Evolutionary conservation across 1,140 invertebrate species (phyloP).

Genomic region (Radopholus similis): DNA sequence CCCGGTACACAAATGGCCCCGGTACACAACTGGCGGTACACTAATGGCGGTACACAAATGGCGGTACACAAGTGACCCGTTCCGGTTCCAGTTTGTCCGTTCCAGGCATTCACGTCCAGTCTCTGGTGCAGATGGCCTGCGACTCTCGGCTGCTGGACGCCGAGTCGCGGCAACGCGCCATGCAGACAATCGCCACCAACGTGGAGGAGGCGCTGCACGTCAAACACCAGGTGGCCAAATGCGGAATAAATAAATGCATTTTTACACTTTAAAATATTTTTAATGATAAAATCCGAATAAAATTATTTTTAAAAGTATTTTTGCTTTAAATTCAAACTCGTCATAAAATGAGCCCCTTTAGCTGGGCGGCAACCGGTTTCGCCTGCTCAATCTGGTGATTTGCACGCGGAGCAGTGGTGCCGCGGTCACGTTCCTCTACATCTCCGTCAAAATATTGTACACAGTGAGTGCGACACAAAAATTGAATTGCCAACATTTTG

Average conservation of each 20-base stretch:
- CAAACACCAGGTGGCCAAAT: slow-evolving; percentile 55
- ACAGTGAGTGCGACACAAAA: too few relatives aligned
- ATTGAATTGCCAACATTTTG: too few relatives aligned
- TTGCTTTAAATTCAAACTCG: neutral
- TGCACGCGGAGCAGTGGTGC: slow-evolving; percentile 59
- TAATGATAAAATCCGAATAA: neutral
- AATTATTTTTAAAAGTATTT: neutral
- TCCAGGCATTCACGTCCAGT: slow-evolving; percentile 59
- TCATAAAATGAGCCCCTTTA: slow-evolving; percentile 21
- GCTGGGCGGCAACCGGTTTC: slow-evolving; percentile 56
- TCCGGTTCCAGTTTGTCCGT: too few relatives aligned
- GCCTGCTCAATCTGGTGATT: slow-evolving; percentile 56
- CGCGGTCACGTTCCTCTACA: slow-evolving; percentile 60
- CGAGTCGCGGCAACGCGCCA: slow-evolving; percentile 51
- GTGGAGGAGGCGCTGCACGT: slow-evolving; percentile 59
- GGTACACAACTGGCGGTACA: too few relatives aligned
- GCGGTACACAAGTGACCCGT: too few relatives aligned
- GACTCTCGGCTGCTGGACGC: slow-evolving; percentile 55
- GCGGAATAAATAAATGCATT: neutral
- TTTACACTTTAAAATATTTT: neutral
- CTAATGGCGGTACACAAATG: too few relatives aligned
- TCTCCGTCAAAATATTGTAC: slow-evolving; percentile 59
- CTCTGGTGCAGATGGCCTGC: slow-evolving; percentile 59
- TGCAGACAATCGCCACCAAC: slow-evolving; percentile 59
- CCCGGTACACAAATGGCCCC: too few relatives aligned